Percentiles rank a stretch among this genome's conserved stretches.
Conservation (phyloP, 2,888 invertebrate genomes). For the Andrena bicolor region DNA sequence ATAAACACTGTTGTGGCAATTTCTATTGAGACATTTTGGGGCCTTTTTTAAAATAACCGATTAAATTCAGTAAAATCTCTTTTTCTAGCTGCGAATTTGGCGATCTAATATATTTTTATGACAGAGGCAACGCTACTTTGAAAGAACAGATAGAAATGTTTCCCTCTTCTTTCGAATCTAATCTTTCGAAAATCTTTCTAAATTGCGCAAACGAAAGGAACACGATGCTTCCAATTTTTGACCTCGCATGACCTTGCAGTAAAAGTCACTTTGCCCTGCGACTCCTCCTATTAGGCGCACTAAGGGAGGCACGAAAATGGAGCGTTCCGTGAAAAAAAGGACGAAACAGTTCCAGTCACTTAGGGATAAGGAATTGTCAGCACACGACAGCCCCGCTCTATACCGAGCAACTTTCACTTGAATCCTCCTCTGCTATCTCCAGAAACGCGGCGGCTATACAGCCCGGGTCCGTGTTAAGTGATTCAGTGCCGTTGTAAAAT, state of each 20-base stretch:
- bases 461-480: conserved; percentile 58
- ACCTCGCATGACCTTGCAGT: background rate
- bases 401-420: conserved; percentile 21
- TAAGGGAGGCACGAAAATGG: background rate
- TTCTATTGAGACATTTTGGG: no score
- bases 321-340: background rate
- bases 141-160: no score
- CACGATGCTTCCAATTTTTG: no score
- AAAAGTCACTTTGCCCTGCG: background rate
- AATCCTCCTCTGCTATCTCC: conserved; percentile 39
- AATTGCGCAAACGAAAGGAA: no score
- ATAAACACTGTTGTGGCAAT: no score
- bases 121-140: no score
- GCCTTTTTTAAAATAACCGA: background rate
- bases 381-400: conserved; percentile 27
- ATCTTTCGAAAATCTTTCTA: no score
- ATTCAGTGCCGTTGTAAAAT: conserved; percentile 64
- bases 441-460: conserved; percentile 47
- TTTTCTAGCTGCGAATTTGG: no score
- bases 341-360: conserved; percentile 26
- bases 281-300: no score
- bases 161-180: no score
- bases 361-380: conserved; percentile 47
- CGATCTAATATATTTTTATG: no score
- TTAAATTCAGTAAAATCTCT: background rate